A percentile compares a stretch with the other conserved stretches of the same genome.
phyloP scores from a whole-genome alignment of 2,888 invertebrate genomes.

The Rutpela maculata region DNA sequence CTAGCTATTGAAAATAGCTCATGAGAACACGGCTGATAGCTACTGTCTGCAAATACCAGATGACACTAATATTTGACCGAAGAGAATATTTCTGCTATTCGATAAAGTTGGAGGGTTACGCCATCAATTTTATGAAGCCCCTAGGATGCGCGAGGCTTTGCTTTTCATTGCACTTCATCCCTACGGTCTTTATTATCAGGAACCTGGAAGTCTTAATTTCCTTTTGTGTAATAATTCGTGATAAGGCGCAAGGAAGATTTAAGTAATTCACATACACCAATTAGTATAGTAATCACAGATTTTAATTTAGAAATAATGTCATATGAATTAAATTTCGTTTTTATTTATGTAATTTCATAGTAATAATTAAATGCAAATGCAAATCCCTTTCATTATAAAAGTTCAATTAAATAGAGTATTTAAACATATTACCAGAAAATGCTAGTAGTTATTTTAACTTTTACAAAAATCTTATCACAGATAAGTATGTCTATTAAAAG shows the following conservation, averaged over 20 bases:
- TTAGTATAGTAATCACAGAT: too few species aligned
- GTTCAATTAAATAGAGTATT: too few species aligned
- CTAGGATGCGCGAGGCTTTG: conserved; percentile 34
- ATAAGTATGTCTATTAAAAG: too few species aligned
- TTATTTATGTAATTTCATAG: too few species aligned
- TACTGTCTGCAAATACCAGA: conserved; percentile 29
- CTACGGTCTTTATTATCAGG: conserved; percentile 12
- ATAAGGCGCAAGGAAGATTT: neutral
- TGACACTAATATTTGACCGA: conserved; percentile 35
- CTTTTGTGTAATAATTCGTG: conserved; percentile 30
- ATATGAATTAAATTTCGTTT: too few species aligned
- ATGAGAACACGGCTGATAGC: conserved; percentile 9
- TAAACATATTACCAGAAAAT: too few species aligned
- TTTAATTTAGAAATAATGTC: too few species aligned
- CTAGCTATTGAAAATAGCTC: conserved; percentile 27
- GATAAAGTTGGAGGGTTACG: conserved; percentile 27
- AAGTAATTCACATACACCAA: neutral
- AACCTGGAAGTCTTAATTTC: conserved; percentile 18
- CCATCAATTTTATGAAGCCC: conserved; percentile 43
- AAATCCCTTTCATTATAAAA: too few species aligned
- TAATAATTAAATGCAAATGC: too few species aligned
- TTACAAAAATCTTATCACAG: too few species aligned
- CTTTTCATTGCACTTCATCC: conserved; percentile 30
- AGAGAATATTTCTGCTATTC: conserved; percentile 13
- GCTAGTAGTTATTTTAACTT: too few species aligned